Conservation (phyloP, 2,113 vertebrate genomes). For the Ctenomys sociabilis region DNA sequence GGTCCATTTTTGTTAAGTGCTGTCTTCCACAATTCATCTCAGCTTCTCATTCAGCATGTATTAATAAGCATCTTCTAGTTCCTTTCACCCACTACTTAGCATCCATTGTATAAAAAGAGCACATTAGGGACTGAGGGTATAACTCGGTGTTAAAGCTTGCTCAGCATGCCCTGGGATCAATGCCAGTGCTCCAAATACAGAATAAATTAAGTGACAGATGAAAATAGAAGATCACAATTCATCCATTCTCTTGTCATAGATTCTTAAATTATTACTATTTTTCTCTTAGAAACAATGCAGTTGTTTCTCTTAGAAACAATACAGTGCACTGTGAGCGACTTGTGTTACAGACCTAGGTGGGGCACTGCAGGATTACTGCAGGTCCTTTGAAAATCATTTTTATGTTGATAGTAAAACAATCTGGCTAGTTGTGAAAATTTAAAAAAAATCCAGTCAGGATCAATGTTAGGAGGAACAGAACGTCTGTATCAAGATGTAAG, state of each 20-base stretch:
- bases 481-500: not conserved
- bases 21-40: not conserved
- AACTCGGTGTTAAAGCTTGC: not conserved
- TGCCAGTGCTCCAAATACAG: not conserved
- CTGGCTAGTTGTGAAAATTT: not conserved
- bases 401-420: not conserved
- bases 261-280: constrained; percentile 28
- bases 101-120: not conserved
- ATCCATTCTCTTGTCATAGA: not conserved
- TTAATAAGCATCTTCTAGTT: not conserved
- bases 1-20: not conserved
- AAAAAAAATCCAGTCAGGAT: not conserved
- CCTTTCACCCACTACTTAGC: not conserved
- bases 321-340: not conserved
- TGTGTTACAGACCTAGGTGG: not conserved
- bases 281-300: not conserved
- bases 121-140: not conserved
- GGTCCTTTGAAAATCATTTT: constrained; percentile 43
- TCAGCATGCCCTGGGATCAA: not conserved
- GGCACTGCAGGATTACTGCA: not conserved
- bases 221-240: not conserved
- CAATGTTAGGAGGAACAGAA: constrained; percentile 15
- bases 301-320: constrained; percentile 7
- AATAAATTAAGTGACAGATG: not conserved
- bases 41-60: not conserved